These are phyloP conservation scores for Thryonomys swinderianus DNA, from an alignment of 2,113 vertebrate species.

Conservation along the genomic window DNA sequence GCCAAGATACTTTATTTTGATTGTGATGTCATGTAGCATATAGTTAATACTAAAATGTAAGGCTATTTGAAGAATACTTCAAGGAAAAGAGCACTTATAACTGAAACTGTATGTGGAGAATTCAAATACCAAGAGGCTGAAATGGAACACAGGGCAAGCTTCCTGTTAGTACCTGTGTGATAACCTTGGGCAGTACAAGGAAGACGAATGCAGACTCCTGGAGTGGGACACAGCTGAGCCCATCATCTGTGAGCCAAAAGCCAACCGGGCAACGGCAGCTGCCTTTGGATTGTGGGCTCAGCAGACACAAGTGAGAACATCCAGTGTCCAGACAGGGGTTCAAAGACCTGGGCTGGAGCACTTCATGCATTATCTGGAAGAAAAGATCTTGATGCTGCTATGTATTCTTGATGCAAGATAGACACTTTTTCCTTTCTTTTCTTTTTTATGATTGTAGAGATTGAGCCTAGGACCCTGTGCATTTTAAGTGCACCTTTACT, in stretches of 20 bases:
- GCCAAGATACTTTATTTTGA: background rate
- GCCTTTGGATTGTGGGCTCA: conserved; percentile 84
- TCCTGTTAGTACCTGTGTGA: conserved; percentile 87
- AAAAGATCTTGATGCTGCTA: background rate
- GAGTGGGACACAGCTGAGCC: conserved; percentile 85
- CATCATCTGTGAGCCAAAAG: conserved; percentile 87
- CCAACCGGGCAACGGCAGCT: conserved; percentile 89
- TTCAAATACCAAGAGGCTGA: background rate
- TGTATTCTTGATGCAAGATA: background rate
- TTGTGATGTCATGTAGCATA: background rate
- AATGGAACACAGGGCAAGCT: background rate
- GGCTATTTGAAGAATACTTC: background rate
- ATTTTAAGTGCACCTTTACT: background rate
- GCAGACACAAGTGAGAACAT: conserved; percentile 93
- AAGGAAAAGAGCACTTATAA: background rate
- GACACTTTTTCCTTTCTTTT: too few relatives aligned
- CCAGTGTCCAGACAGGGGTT: conserved; percentile 85
- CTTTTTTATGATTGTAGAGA: background rate
- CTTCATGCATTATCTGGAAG: conserved; percentile 86
- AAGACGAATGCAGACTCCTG: conserved; percentile 88
- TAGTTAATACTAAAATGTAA: background rate
- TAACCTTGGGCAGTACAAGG: conserved; percentile 81
- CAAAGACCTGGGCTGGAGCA: conserved; percentile 82
- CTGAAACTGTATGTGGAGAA: background rate
- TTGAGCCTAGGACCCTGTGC: background rate